These are phyloP conservation scores for Peromyscus nudipes DNA, from an alignment of 2,797 vertebrate genomes.

Conservation along the genomic window DNA sequence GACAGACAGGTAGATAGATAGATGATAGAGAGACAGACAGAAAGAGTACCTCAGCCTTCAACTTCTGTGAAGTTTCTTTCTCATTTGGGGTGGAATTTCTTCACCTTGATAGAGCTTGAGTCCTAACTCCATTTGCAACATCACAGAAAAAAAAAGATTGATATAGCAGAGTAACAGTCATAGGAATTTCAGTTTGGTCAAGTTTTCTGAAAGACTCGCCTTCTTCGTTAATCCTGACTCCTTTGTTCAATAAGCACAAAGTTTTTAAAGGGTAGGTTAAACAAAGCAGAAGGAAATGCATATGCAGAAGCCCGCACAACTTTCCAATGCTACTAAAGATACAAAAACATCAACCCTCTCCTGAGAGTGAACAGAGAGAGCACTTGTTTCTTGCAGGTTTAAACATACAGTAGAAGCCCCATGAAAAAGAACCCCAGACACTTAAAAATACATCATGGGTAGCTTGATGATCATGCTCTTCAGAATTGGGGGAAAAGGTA, in stretches of 20 bases:
- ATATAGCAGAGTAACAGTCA: neutral
- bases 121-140: neutral
- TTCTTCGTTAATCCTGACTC: constrained; percentile 26
- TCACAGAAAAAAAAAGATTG: constrained; percentile 1
- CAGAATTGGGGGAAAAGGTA: neutral
- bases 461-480: neutral
- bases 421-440: constrained; percentile 3
- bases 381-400: neutral
- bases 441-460: constrained; percentile 29
- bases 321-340: constrained; percentile 3
- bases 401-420: neutral
- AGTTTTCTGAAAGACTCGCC: constrained; percentile 42
- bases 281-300: neutral
- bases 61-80: neutral
- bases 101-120: neutral
- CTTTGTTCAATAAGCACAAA: neutral
- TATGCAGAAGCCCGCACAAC: neutral
- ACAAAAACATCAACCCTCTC: neutral
- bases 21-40: neutral
- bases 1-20: neutral
- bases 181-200: constrained; percentile 1
- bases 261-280: neutral
- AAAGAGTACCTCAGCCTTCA: neutral
- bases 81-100: neutral
- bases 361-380: neutral